Evolutionary conservation across 2,888 invertebrate species (phyloP), one percentile per base, ranked within the genome.

Genomic region (Thumatha senex): DNA sequence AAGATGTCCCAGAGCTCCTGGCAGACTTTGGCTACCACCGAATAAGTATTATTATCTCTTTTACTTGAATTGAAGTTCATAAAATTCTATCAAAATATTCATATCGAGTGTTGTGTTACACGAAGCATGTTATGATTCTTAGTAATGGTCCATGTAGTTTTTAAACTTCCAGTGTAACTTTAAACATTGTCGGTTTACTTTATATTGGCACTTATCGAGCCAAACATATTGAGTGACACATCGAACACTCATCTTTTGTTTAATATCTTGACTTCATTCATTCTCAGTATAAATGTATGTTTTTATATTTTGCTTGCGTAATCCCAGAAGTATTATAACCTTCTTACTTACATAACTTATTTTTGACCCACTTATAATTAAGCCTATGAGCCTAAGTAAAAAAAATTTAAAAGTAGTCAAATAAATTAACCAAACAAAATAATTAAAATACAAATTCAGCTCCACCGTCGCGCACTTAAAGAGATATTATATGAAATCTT

Each of bases 171-270:
- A n/a, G 14, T 33, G 2, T n/a, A 12, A 39, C 15, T 24, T 44
- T 18, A 24, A 36, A 13, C 30, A 39, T 12, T 43, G 49, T 24
- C 13, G 8, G 13, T 15, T 35, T 40, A 33, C 44, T 45, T 34
- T 33, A 39, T 39, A 24, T 31, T 42, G 12, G 7, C 8, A 15
- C 31, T 38, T 33, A 38, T 38, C 12, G n/a, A 43, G 38, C 35
- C 11, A 29, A 34, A 15, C 40, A 29, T 7, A 40, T 29, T 41
- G 34, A 35, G 24, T 41, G 44, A 44, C 44, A 31, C 40, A 39
- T 18, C 36, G 15, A n/a, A 13, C 12, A 44, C 24, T 9, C 8
- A 44, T 43, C 5, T 44, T 33, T 13, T 35, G 12, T 35, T 35
- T 13, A 35, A 13, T 7, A 35, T 44, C 24, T n/a, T 18, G n/a